Evolutionary conservation across 2,888 invertebrate genomes (phyloP).

Genomic region (Tachina grossa): DNA sequence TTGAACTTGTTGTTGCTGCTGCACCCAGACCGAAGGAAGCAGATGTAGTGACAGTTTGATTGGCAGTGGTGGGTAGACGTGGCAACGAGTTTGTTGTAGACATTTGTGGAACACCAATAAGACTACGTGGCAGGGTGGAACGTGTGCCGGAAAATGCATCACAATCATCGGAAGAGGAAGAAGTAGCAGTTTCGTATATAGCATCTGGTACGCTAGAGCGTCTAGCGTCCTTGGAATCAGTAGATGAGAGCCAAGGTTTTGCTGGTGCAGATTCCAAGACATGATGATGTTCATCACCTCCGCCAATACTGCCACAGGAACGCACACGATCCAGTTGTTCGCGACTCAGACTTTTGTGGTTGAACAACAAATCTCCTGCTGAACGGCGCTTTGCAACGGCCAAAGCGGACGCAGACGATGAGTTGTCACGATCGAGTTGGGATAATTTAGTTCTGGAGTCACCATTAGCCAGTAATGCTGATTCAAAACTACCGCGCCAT

Average conservation of each 20-base stretch:
- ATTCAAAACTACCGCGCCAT: slow-evolving; percentile 96
- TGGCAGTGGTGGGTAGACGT: slow-evolving; percentile 84
- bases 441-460: slow-evolving; percentile 92
- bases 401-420: slow-evolving; percentile 86
- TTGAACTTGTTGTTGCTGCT: slow-evolving; percentile 68
- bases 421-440: slow-evolving; percentile 86
- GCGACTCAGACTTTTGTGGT: slow-evolving; percentile 90
- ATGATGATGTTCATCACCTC: slow-evolving; percentile 82
- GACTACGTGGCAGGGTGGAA: slow-evolving; percentile 86
- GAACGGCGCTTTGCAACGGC: slow-evolving; percentile 90
- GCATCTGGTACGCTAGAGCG: slow-evolving; percentile 85
- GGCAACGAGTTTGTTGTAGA: slow-evolving; percentile 90
- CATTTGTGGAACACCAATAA: slow-evolving; percentile 84
- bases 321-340: slow-evolving; percentile 89
- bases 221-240: slow-evolving; percentile 81
- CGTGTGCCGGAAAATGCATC: slow-evolving; percentile 83
- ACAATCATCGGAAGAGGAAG: slow-evolving; percentile 77
- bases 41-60: slow-evolving; percentile 46
- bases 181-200: slow-evolving; percentile 79
- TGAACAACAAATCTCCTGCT: slow-evolving; percentile 91
- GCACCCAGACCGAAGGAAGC: slow-evolving; percentile 83
- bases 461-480: slow-evolving; percentile 91
- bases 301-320: slow-evolving; percentile 93
- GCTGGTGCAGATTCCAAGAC: slow-evolving; percentile 79
- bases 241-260: slow-evolving; percentile 80